A percentile compares a stretch with the other conserved stretches of the same genome.
phyloP scores from a whole-genome alignment of 2,888 invertebrate genomes.

The Lithosia quadra region DNA sequence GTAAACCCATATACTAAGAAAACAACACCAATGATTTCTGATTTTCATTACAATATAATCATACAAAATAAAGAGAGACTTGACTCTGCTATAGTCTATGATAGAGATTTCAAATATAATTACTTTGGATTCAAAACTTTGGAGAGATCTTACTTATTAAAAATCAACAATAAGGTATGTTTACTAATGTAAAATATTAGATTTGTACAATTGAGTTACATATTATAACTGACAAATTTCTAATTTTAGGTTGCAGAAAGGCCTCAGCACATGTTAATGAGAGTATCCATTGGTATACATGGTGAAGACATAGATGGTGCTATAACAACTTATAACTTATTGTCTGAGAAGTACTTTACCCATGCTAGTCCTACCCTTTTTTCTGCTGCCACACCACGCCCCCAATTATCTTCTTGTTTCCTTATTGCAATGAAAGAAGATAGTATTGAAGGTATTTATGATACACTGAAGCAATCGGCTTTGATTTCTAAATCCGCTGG shows the following conservation, averaged over 20 bases:
- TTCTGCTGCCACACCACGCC: constrained; percentile 96
- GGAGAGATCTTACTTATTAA: constrained; percentile 97
- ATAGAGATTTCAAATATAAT: constrained; percentile 98
- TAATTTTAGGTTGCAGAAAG: constrained; percentile 92
- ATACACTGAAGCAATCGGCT: constrained; percentile 96
- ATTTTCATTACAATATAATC: constrained; percentile 93
- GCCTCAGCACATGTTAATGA: constrained; percentile 99
- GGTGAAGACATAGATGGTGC: constrained; percentile 96
- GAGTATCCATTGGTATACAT: constrained; percentile 98
- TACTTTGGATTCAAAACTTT: constrained; percentile 99
- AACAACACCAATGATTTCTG: constrained; percentile 94
- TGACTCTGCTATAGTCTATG: constrained; percentile 98
- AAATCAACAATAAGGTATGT: constrained; percentile 92
- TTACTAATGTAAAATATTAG: not conserved
- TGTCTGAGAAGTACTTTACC: constrained; percentile 98
- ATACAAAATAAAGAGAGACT: constrained; percentile 95
- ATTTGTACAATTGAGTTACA: not conserved
- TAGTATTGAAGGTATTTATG: constrained; percentile 98
- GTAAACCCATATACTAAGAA: constrained; percentile 91
- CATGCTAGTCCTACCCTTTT: constrained; percentile 99
- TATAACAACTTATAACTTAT: constrained; percentile 97
- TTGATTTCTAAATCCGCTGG: constrained; percentile 98
- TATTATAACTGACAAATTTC: constrained; percentile 7
- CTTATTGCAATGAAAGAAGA: constrained; percentile 97
- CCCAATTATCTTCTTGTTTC: constrained; percentile 98